A percentile compares a stretch with the other conserved stretches of the same genome.
These are phyloP conservation scores for Pygoscelis antarcticus DNA, from an alignment of 2,113 vertebrate genomes.

Conservation along the genomic window DNA sequence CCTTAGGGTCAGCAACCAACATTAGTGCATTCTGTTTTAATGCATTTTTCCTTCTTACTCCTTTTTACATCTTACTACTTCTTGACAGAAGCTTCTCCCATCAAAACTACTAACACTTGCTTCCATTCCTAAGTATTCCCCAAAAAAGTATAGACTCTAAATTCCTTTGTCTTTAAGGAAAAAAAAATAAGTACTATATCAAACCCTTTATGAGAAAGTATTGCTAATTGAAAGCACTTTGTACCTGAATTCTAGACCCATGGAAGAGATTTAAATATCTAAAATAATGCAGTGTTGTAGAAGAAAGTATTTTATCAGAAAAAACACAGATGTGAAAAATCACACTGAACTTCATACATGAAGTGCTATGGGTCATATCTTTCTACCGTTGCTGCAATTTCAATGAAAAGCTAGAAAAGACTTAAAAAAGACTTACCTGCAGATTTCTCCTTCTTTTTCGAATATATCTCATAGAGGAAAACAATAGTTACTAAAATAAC, in stretches of 20 bases:
- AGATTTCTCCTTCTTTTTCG: constrained; percentile 34
- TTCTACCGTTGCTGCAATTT: not conserved
- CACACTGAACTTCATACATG: not conserved
- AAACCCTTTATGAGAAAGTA: not conserved
- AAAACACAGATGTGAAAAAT: not conserved
- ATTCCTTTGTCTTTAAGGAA: not conserved
- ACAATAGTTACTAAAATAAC: constrained; percentile 76
- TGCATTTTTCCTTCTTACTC: not conserved
- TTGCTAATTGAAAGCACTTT: not conserved
- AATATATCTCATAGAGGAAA: constrained; percentile 79
- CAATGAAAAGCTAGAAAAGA: not conserved
- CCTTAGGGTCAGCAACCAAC: not conserved
- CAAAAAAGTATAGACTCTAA: not conserved
- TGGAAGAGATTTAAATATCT: not conserved
- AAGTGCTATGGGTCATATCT: not conserved
- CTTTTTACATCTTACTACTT: no score
- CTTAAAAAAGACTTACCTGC: constrained; percentile 35
- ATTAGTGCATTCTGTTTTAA: not conserved
- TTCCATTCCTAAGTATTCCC: not conserved
- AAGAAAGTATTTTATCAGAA: not conserved
- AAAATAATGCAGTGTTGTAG: not conserved
- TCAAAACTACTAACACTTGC: not conserved
- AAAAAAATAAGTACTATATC: rapidly evolving
- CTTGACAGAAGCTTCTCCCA: not conserved
- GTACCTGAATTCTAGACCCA: not conserved